These are phyloP conservation scores for Sericinus montela DNA, from an alignment of 2,888 invertebrate genomes.

Conservation along the genomic window DNA sequence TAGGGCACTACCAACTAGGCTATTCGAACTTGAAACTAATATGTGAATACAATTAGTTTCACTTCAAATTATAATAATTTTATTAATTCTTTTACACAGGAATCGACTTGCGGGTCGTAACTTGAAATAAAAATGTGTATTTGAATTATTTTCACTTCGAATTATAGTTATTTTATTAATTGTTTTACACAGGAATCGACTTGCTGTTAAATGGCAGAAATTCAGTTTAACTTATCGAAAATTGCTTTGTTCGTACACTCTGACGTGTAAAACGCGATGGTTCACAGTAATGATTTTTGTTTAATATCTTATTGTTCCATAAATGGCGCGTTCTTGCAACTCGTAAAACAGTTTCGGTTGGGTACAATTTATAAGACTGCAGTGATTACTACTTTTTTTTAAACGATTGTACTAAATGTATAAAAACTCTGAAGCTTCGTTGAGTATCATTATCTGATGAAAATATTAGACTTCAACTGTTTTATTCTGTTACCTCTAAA, in stretches of 20 bases:
- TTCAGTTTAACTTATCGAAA: conserved; percentile 8
- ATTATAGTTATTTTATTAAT: no score
- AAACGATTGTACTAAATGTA: no score
- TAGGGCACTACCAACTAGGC: no score
- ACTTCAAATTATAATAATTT: no score
- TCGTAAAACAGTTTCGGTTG: conserved; percentile 37
- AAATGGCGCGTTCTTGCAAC: conserved; percentile 42
- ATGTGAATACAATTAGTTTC: no score
- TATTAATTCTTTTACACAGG: neutral
- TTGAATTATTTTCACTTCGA: no score
- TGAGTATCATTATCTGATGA: no score
- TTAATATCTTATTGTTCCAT: conserved; percentile 69
- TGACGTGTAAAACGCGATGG: conserved; percentile 36
- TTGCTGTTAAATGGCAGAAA: conserved; percentile 13
- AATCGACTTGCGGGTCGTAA: conserved; percentile 1
- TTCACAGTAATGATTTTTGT: conserved; percentile 54
- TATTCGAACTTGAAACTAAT: no score
- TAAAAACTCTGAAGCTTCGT: no score
- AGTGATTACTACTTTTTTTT: neutral
- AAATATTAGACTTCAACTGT: no score
- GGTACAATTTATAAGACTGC: conserved; percentile 24
- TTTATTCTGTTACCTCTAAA: no score
- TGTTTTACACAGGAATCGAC: neutral
- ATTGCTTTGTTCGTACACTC: conserved; percentile 31
- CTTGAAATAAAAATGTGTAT: no score